Evolutionary conservation across 2,113 vertebrate genomes (phyloP).

Genomic region (Verasper variegatus): DNA sequence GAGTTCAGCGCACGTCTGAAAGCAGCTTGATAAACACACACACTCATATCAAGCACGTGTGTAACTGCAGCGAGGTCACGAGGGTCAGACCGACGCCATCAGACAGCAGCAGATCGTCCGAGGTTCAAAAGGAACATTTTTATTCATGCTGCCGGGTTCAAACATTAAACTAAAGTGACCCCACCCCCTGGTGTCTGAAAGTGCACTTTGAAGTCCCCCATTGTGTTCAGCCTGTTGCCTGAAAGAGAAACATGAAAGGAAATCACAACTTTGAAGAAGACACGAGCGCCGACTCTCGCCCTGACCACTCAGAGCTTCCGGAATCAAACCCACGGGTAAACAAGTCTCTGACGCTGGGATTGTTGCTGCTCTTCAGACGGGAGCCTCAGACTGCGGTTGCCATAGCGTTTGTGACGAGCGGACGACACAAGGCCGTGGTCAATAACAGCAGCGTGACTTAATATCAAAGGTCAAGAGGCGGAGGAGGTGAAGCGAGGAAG

Average conservation of each 20-base stretch:
- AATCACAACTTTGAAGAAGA: slow-evolving; percentile 78
- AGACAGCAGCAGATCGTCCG: slow-evolving; percentile 50
- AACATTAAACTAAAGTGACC: slow-evolving; percentile 53
- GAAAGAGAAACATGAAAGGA: slow-evolving; percentile 77
- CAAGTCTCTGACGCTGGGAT: slow-evolving; percentile 34
- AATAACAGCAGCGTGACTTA: slow-evolving; percentile 23
- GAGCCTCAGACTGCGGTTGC: slow-evolving; percentile 31
- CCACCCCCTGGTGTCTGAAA: slow-evolving; percentile 77
- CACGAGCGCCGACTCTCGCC: slow-evolving; percentile 49
- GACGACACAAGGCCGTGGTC: slow-evolving; percentile 45
- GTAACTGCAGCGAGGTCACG: slow-evolving; percentile 9
- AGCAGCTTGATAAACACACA: too few species aligned
- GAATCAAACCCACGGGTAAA: slow-evolving; percentile 59
- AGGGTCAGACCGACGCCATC: slow-evolving; percentile 25
- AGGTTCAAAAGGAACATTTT: slow-evolving; percentile 70
- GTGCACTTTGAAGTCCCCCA: slow-evolving; percentile 76
- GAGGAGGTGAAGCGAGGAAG: not conserved
- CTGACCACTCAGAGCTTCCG: slow-evolving; percentile 42
- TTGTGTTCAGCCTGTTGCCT: slow-evolving; percentile 62
- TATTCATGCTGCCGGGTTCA: slow-evolving; percentile 48
- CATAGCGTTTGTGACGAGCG: slow-evolving; percentile 41
- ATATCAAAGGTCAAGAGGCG: slow-evolving; percentile 31
- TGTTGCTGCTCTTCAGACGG: not conserved
- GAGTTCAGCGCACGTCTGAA: too few species aligned
- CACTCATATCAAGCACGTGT: too few species aligned